A percentile compares a stretch with the other conserved stretches of the same genome.
Evolutionary conservation across 2,113 vertebrate species (phyloP).

Genomic region (Limnothrissa miodon): DNA sequence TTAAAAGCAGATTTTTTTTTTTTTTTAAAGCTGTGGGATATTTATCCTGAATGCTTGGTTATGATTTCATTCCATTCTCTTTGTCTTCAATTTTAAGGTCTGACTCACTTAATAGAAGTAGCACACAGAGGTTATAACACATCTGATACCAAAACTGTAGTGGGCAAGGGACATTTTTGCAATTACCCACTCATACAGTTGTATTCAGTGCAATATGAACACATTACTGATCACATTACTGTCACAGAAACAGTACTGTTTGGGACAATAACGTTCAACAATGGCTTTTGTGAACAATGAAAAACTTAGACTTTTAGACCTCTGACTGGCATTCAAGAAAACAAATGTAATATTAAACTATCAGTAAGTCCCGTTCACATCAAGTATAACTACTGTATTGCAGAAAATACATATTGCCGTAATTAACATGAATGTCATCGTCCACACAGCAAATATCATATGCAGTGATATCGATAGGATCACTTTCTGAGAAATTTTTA

Average conservation of each 20-base stretch:
- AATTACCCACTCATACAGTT: neutral
- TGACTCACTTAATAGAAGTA: neutral
- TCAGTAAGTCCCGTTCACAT: too few species aligned
- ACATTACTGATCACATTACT: neutral
- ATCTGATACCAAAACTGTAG: neutral
- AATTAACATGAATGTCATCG: too few species aligned
- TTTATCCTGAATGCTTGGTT: neutral
- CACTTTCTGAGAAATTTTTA: too few species aligned
- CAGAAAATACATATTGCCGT: too few species aligned
- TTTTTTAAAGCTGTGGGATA: neutral
- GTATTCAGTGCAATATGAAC: neutral
- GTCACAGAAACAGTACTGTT: neutral
- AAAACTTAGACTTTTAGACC: neutral
- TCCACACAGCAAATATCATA: too few species aligned
- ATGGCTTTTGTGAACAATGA: neutral
- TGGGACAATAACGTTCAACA: neutral
- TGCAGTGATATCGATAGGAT: too few species aligned
- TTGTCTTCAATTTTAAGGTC: neutral
- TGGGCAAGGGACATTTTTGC: neutral
- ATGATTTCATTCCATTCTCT: neutral
- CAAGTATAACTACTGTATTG: too few species aligned
- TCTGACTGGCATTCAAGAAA: neutral
- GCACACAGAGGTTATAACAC: neutral
- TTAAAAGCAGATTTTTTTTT: neutral
- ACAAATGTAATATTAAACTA: neutral